phyloP scores from a whole-genome alignment of 2,113 vertebrate genomes.

The Morphnarchus princeps region DNA sequence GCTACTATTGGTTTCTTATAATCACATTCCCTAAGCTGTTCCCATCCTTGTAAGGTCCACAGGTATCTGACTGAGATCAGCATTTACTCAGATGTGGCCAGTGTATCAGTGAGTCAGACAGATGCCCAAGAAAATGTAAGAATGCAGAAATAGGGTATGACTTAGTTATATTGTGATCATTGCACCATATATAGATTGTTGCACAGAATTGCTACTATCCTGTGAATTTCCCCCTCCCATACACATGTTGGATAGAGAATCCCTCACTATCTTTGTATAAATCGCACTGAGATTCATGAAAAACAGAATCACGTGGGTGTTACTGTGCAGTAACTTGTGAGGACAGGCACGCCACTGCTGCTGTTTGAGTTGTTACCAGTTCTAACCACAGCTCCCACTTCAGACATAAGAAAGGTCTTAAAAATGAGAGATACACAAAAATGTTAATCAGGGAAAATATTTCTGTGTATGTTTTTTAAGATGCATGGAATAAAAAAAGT shows the following conservation, averaged over 20 bases:
- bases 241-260: not conserved
- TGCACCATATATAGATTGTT: not conserved
- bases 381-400: not conserved
- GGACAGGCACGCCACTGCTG: rapidly evolving
- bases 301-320: not conserved
- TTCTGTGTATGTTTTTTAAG: not conserved
- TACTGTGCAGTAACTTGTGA: not conserved
- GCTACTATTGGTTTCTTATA: not conserved
- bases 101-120: rapidly evolving
- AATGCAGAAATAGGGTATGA: not conserved
- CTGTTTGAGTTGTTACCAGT: not conserved
- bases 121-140: not conserved
- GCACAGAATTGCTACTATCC: no score
- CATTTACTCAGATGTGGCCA: not conserved
- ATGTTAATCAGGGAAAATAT: not conserved
- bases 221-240: not conserved
- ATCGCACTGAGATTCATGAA: not conserved
- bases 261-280: not conserved
- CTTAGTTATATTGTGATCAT: no score
- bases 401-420: not conserved
- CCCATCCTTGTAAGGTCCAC: not conserved
- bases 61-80: not conserved
- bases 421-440: not conserved
- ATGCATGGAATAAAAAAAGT: rapidly evolving
- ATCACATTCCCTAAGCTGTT: not conserved